Percentiles rank a stretch among this genome's conserved stretches.
These are phyloP conservation scores for Aldabrachelys gigantea DNA, from an alignment of 2,113 vertebrate species.

Conservation along the genomic window DNA sequence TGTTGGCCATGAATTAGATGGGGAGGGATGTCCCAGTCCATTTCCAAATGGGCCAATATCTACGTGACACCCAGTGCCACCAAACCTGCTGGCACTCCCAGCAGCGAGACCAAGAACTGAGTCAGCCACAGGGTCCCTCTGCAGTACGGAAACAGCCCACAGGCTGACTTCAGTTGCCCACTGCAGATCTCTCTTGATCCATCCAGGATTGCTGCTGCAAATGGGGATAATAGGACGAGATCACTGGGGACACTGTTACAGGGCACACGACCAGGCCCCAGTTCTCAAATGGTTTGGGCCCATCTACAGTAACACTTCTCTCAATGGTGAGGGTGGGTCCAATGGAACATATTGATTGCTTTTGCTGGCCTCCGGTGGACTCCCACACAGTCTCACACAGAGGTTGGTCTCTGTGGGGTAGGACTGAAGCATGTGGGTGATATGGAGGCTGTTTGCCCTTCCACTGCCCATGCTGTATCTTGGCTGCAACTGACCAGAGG, in stretches of 20 bases:
- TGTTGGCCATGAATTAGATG: background rate
- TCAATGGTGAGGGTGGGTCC: background rate
- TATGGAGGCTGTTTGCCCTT: background rate
- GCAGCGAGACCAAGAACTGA: background rate
- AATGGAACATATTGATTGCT: background rate
- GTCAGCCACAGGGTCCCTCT: background rate
- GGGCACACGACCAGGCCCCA: background rate
- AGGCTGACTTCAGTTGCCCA: background rate
- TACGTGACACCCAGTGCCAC: background rate
- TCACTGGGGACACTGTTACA: accelerated
- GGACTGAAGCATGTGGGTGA: background rate
- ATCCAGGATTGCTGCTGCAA: background rate
- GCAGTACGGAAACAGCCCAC: background rate
- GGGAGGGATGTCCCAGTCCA: background rate
- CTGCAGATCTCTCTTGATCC: background rate
- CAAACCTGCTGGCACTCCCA: background rate
- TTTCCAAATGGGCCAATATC: background rate
- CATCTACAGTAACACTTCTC: background rate
- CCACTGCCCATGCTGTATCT: background rate
- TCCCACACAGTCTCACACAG: background rate
- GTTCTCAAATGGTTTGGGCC: background rate
- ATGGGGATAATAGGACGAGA: background rate
- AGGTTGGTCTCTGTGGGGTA: background rate
- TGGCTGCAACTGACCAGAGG: background rate
- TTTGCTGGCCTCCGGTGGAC: background rate